Evolutionary conservation across 1,140 invertebrate genomes (phyloP).

Genomic region (Aphaenogaster rudis): DNA sequence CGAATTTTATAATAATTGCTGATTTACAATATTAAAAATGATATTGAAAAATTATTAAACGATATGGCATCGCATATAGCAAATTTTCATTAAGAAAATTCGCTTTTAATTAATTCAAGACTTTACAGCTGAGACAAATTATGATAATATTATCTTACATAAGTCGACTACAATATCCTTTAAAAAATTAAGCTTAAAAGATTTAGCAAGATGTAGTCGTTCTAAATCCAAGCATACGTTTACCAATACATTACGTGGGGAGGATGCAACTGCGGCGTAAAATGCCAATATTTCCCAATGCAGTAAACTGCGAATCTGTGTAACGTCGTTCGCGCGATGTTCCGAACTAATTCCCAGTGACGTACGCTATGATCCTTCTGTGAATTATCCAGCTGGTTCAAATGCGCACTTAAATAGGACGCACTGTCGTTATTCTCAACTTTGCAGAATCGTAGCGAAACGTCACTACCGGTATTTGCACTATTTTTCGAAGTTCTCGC

Average conservation of each 20-base stretch:
- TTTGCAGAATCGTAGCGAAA: conserved; percentile 7
- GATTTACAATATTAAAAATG: background rate
- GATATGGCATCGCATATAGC: no score
- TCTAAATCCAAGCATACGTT: background rate
- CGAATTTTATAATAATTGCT: background rate
- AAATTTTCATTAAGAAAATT: background rate
- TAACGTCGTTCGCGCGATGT: conserved; percentile 10
- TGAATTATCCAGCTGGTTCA: conserved; percentile 35
- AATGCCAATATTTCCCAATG: conserved; percentile 45
- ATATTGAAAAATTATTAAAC: background rate
- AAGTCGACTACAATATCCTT: background rate
- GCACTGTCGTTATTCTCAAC: conserved; percentile 16
- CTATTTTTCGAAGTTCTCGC: conserved; percentile 8
- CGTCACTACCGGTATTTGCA: background rate
- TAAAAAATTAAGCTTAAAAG: conserved; percentile 13
- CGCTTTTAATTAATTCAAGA: background rate
- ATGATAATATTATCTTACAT: background rate
- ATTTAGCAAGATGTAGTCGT: conserved; percentile 16
- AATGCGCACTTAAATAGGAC: conserved; percentile 17
- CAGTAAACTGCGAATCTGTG: conserved; percentile 31
- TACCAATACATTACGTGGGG: background rate
- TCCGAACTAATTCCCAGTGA: conserved; percentile 35
- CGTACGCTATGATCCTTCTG: conserved; percentile 10
- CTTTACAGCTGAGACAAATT: background rate
- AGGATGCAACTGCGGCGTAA: conserved; percentile 19